Conservation (phyloP, 30 jellyfish, hydroid and myxozoan species). For the Sanderia malayensis region DNA sequence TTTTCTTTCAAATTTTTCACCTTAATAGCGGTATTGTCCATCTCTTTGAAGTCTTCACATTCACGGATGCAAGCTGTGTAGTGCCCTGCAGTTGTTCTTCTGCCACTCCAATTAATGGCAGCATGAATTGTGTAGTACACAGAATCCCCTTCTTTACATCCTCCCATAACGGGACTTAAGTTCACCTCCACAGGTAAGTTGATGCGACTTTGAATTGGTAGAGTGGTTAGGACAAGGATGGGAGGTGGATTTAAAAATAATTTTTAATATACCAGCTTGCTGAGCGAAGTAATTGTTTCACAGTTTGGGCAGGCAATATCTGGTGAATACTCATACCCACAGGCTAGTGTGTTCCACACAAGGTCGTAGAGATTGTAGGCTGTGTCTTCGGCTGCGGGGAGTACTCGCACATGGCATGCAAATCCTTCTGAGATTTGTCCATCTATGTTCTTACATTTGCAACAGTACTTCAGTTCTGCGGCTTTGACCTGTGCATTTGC, state of each 20-base stretch:
- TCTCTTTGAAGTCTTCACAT: neutral
- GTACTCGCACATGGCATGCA: neutral
- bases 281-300: neutral
- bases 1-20: neutral
- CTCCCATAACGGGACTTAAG: neutral
- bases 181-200: slow-evolving; percentile 13
- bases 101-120: neutral
- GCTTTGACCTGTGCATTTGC: neutral
- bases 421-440: neutral
- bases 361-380: slow-evolving; percentile 6
- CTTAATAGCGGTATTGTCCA: neutral
- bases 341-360: slow-evolving; percentile 13
- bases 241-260: slow-evolving; percentile 6
- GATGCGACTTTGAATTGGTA: neutral
- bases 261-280: neutral
- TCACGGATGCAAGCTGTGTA: neutral
- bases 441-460: neutral
- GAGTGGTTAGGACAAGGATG: neutral
- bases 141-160: neutral
- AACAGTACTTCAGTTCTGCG: neutral
- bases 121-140: neutral
- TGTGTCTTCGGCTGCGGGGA: neutral
- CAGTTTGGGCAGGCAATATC: neutral
- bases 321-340: slow-evolving; percentile 15
- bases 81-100: neutral